phyloP scores from a whole-genome alignment of 2,797 vertebrate species.

The Bradypodion ventrale region DNA sequence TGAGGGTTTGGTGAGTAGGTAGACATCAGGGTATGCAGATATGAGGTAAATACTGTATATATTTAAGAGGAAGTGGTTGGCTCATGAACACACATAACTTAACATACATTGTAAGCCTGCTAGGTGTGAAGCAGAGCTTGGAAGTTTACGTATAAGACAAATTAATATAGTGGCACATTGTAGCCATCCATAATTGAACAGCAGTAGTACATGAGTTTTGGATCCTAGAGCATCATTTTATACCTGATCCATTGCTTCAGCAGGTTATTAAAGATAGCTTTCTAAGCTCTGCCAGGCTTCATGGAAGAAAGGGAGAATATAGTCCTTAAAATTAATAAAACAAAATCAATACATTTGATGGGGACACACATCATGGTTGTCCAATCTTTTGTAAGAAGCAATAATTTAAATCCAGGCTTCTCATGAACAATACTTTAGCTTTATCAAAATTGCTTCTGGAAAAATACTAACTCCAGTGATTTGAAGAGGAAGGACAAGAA shows the following conservation, averaged over 20 bases:
- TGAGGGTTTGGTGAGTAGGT: too few relatives aligned
- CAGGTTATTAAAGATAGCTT: neutral
- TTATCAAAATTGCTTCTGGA: neutral
- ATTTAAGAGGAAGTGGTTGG: neutral
- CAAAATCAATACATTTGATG: neutral
- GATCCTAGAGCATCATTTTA: neutral
- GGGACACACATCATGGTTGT: neutral
- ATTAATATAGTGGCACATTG: neutral
- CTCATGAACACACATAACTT: neutral
- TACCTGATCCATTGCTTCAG: neutral
- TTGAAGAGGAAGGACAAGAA: too few relatives aligned
- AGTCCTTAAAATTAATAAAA: neutral
- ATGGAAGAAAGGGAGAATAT: neutral
- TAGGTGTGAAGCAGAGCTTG: neutral
- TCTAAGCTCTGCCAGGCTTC: neutral
- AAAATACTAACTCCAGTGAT: neutral
- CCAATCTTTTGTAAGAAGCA: neutral
- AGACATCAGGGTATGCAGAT: too few relatives aligned
- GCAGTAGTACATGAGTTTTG: neutral
- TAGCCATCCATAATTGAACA: neutral
- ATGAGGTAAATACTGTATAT: neutral
- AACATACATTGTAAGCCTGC: neutral
- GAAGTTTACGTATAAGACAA: neutral
- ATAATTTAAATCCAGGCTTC: neutral
- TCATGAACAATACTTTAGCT: neutral